A percentile compares a stretch with the other conserved stretches of the same genome.
Evolutionary conservation across 2,888 invertebrate species (phyloP).

Genomic region (Hermaeophaga mercurialis): DNA sequence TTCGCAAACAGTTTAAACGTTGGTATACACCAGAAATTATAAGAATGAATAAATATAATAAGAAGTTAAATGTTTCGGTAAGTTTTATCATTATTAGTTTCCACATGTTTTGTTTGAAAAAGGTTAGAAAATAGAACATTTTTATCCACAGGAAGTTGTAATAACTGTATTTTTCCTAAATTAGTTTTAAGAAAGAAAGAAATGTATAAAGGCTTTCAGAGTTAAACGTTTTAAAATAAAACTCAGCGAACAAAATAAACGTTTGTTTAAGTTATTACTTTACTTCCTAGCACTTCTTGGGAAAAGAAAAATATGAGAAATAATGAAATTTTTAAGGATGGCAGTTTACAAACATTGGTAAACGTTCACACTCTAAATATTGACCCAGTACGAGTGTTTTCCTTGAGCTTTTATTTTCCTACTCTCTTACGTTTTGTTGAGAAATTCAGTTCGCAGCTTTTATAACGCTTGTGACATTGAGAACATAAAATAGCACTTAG

Average conservation of each 20-base stretch:
- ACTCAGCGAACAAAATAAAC: slow-evolving; percentile 15
- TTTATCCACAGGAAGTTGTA: no score
- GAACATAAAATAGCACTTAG: slow-evolving; percentile 25
- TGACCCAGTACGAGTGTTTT: slow-evolving; percentile 28
- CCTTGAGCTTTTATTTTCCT: slow-evolving; percentile 21
- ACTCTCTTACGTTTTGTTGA: not conserved
- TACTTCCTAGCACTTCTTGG: not conserved
- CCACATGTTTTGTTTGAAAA: no score
- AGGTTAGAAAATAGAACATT: no score
- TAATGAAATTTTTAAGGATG: slow-evolving; percentile 34
- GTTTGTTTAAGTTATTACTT: slow-evolving; percentile 22
- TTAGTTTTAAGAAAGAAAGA: no score
- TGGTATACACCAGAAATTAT: no score
- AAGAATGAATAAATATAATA: no score
- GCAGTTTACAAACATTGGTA: slow-evolving; percentile 32
- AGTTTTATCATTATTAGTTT: no score
- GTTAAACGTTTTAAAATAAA: no score
- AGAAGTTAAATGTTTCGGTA: no score
- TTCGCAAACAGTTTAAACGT: no score
- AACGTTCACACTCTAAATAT: slow-evolving; percentile 29
- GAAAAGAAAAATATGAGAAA: slow-evolving; percentile 30
- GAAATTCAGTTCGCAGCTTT: slow-evolving; percentile 13
- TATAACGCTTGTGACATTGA: slow-evolving; percentile 11
- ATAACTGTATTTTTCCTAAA: no score
- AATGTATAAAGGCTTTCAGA: no score